Percentiles rank a stretch among this genome's conserved stretches.
These are phyloP conservation scores for Nixonia krombeini DNA, from an alignment of 1,140 invertebrate genomes.

Conservation along the genomic window DNA sequence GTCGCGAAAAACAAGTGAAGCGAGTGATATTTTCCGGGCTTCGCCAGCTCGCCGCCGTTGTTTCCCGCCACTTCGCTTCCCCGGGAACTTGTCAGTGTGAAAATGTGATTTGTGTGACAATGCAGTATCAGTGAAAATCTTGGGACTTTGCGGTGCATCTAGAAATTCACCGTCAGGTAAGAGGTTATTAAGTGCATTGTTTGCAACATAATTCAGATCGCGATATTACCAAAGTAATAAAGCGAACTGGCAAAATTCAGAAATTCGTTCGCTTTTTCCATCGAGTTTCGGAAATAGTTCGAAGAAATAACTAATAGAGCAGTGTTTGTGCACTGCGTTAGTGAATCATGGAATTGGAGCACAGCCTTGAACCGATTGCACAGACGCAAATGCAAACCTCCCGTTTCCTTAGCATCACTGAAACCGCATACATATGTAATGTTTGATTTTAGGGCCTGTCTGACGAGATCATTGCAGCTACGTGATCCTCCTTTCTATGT, in stretches of 20 bases:
- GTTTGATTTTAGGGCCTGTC: background rate
- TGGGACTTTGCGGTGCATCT: background rate
- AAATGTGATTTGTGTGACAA: background rate
- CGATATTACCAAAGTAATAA: too few relatives aligned
- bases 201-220: too few relatives aligned
- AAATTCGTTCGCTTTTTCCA: too few relatives aligned
- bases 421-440: background rate
- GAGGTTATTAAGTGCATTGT: too few relatives aligned
- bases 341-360: background rate
- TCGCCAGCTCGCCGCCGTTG: background rate
- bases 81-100: background rate
- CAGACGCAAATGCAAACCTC: background rate
- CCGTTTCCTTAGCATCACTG: background rate
- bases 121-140: background rate
- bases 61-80: background rate
- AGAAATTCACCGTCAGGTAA: too few relatives aligned
- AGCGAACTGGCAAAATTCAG: too few relatives aligned
- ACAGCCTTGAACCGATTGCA: conserved; percentile 8
- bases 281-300: too few relatives aligned
- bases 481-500: conserved; percentile 34
- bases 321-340: too few relatives aligned
- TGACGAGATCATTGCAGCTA: background rate
- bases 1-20: background rate
- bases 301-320: too few relatives aligned
- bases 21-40: too few relatives aligned